phyloP scores from a whole-genome alignment of 2,113 vertebrate species.

The Grammatotria lemairii region DNA sequence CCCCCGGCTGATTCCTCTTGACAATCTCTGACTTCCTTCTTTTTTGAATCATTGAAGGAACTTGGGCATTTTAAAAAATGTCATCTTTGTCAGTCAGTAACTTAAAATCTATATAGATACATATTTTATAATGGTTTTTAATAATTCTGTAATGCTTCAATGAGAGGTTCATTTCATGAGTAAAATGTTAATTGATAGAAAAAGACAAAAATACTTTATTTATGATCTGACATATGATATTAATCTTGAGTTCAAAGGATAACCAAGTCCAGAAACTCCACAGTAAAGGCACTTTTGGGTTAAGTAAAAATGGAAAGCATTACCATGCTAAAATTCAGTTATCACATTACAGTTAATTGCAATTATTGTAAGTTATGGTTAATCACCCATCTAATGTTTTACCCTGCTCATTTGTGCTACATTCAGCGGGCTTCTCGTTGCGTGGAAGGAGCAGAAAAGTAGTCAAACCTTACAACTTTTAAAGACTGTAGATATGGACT shows the following conservation, averaged over 20 bases:
- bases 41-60: background rate
- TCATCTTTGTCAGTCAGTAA: background rate
- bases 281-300: background rate
- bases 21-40: background rate
- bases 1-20: background rate
- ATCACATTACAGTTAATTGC: background rate
- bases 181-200: background rate
- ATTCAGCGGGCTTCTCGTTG: background rate
- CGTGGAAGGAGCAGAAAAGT: background rate
- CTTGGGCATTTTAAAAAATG: background rate
- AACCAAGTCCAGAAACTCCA: background rate
- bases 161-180: background rate
- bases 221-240: background rate
- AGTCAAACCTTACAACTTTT: background rate
- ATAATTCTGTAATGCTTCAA: background rate
- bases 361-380: background rate
- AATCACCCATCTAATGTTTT: background rate
- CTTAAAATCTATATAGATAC: background rate
- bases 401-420: background rate
- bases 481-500: background rate
- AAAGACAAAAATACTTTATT: background rate
- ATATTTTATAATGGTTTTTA: background rate
- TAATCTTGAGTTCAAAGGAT: background rate
- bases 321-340: background rate
- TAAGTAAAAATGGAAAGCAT: background rate